A percentile compares a stretch with the other conserved stretches of the same genome.
Evolutionary conservation across 92 coral and sea anemone genomes (phyloP).

Genomic region (Zoanthus sociatus): DNA sequence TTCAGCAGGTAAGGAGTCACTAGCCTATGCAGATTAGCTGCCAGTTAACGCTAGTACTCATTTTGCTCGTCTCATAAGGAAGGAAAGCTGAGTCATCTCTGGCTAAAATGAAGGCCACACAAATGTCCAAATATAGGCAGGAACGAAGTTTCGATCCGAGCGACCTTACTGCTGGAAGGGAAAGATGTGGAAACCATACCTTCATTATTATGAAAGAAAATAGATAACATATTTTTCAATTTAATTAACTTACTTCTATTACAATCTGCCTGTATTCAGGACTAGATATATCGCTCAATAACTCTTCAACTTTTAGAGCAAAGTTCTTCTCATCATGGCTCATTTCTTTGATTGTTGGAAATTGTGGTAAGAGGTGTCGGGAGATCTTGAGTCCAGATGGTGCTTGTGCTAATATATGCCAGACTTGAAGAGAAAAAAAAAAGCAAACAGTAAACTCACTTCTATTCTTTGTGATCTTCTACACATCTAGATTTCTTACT

Average conservation of each 20-base stretch:
- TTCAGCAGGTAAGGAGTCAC: too few relatives aligned
- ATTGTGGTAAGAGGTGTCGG: slow-evolving; percentile 78
- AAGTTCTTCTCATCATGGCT: slow-evolving; percentile 92
- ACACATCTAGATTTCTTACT: too few relatives aligned
- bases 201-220: too few relatives aligned
- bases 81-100: neutral
- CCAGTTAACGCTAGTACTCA: too few relatives aligned
- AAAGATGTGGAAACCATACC: too few relatives aligned
- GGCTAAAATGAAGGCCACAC: neutral
- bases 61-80: too few relatives aligned
- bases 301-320: slow-evolving; percentile 91
- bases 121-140: too few relatives aligned
- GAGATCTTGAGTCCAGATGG: slow-evolving; percentile 87
- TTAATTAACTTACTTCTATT: slow-evolving; percentile 70
- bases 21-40: too few relatives aligned
- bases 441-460: neutral
- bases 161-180: too few relatives aligned
- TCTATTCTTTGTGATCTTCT: too few relatives aligned
- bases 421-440: slow-evolving; percentile 60
- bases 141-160: too few relatives aligned
- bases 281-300: slow-evolving; percentile 85
- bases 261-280: slow-evolving; percentile 95
- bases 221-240: too few relatives aligned
- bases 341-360: slow-evolving; percentile 93
- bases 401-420: slow-evolving; percentile 82